Conservation (phyloP, 2,797 vertebrate species). For the Oreochromis grahami region DNA sequence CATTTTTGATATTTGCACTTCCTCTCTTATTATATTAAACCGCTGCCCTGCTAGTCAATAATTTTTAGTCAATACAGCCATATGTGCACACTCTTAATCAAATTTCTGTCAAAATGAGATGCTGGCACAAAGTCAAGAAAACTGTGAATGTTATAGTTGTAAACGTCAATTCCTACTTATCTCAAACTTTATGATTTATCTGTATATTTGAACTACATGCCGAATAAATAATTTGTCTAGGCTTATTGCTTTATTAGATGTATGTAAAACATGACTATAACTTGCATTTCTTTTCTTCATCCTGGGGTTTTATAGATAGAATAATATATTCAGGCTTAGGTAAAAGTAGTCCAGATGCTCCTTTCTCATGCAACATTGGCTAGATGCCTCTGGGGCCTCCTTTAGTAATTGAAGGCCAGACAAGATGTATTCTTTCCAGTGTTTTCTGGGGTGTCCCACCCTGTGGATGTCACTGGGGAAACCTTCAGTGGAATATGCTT, state of each 20-base stretch:
- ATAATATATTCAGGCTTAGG: background rate
- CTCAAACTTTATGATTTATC: background rate
- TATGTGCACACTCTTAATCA: background rate
- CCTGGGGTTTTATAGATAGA: background rate
- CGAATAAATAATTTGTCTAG: constrained; percentile 42
- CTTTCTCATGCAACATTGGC: background rate
- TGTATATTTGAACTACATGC: constrained; percentile 5
- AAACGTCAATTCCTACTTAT: constrained; percentile 11
- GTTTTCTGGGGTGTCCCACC: background rate
- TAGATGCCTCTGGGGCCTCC: rapidly evolving
- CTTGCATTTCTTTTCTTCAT: background rate
- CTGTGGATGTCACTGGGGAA: background rate
- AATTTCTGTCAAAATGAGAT: background rate
- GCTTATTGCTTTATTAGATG: background rate
- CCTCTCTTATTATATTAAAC: background rate
- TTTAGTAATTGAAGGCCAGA: rapidly evolving
- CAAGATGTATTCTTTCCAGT: background rate
- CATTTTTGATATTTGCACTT: background rate
- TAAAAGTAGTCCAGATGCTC: background rate
- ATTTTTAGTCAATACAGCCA: background rate
- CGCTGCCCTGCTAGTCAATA: background rate
- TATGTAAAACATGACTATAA: background rate
- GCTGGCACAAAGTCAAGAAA: background rate
- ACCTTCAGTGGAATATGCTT: background rate
- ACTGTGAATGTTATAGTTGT: constrained; percentile 28